A percentile compares a stretch with the other conserved stretches of the same genome.
phyloP scores from a whole-genome alignment of 2,888 invertebrate genomes.

The Galeruca laticollis region DNA sequence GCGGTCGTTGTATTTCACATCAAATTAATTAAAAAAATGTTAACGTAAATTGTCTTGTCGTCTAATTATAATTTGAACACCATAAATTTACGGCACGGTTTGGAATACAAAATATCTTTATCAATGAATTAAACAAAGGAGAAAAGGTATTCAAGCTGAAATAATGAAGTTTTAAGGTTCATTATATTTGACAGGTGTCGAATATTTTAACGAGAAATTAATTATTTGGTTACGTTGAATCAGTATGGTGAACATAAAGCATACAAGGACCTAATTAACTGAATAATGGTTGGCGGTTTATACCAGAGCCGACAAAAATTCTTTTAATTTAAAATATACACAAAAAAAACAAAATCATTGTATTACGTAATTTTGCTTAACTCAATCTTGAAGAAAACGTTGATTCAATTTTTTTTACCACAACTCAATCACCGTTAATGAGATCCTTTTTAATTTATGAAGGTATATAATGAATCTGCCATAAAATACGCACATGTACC shows the following conservation, averaged over 20 bases:
- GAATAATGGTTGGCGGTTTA: background rate
- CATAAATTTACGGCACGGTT: constrained; percentile 23
- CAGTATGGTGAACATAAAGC: background rate
- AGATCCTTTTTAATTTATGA: no score
- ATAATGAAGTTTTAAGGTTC: constrained; percentile 38
- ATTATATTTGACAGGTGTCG: constrained; percentile 39
- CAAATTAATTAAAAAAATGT: constrained; percentile 33
- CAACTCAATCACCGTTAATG: no score
- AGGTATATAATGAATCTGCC: no score
- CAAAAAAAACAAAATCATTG: background rate
- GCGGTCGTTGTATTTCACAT: constrained; percentile 25
- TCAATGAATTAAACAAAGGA: constrained; percentile 37
- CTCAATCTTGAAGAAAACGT: no score
- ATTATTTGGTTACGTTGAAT: constrained; percentile 3
- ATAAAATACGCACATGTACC: no score
- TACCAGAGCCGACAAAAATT: background rate
- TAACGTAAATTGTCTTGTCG: constrained; percentile 29
- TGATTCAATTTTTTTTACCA: no score
- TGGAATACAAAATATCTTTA: constrained; percentile 34
- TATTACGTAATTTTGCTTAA: background rate
- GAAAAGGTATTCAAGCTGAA: constrained; percentile 31
- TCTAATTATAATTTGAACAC: constrained; percentile 28
- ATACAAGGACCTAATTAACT: background rate
- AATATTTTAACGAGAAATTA: constrained; percentile 36
- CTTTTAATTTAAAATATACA: background rate